phyloP scores from a whole-genome alignment of 1,140 invertebrate genomes.

The Octopus bimaculoides region DNA sequence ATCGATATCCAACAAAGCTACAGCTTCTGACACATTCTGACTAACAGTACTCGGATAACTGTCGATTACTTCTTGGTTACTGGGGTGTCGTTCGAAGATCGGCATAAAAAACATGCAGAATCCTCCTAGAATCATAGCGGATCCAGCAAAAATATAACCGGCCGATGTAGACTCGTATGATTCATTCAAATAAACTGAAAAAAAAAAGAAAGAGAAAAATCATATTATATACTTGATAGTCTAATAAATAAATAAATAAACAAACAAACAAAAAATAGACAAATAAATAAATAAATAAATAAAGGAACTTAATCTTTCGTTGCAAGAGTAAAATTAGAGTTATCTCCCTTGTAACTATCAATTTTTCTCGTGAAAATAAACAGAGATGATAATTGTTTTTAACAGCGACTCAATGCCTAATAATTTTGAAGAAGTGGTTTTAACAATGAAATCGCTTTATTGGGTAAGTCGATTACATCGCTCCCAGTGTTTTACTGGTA shows the following conservation, averaged over 20 bases:
- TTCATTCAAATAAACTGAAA: slow-evolving; percentile 48
- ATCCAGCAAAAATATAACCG: slow-evolving; percentile 46
- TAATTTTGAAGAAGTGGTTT: too few relatives aligned
- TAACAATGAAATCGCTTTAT: too few relatives aligned
- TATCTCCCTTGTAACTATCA: too few relatives aligned
- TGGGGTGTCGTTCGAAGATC: slow-evolving; percentile 43
- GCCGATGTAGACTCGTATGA: slow-evolving; percentile 32
- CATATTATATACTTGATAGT: not conserved
- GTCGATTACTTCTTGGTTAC: slow-evolving; percentile 46
- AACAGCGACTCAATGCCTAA: too few relatives aligned
- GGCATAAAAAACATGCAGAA: slow-evolving; percentile 49
- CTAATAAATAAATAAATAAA: not conserved
- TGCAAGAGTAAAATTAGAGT: too few relatives aligned
- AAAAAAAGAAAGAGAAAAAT: slow-evolving; percentile 16
- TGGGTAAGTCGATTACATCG: too few relatives aligned
- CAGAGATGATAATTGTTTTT: too few relatives aligned
- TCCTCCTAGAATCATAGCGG: slow-evolving; percentile 43
- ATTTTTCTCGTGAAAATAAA: too few relatives aligned
- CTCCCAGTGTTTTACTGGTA: too few relatives aligned
- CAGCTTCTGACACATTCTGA: slow-evolving; percentile 44
- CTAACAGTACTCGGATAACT: slow-evolving; percentile 40
- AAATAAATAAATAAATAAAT: too few relatives aligned
- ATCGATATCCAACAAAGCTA: slow-evolving; percentile 49
- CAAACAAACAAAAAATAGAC: too few relatives aligned
- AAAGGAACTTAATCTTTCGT: too few relatives aligned